Percentiles rank a stretch among this genome's conserved stretches.
Conservation (phyloP, 2,797 vertebrate species). For the Phaenicophaeus curvirostris region DNA sequence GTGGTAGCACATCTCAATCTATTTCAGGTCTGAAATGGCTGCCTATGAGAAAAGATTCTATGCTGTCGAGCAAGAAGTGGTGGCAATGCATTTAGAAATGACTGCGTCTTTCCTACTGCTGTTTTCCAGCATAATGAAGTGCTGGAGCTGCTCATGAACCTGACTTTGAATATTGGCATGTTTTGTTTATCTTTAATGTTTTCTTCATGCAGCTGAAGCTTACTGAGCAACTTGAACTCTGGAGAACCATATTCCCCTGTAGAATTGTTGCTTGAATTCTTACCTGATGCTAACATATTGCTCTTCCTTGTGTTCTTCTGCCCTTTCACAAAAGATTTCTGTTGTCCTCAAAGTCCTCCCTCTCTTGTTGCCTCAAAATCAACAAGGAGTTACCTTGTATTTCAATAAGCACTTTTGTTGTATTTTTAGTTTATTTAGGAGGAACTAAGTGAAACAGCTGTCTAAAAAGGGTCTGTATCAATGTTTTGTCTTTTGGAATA, state of each 20-base stretch:
- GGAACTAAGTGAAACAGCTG: not conserved
- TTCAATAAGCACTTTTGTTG: not conserved
- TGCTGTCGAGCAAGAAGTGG: not conserved
- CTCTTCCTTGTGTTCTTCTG: not conserved
- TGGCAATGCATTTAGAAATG: not conserved
- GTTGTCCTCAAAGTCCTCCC: not conserved
- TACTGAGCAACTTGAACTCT: not conserved
- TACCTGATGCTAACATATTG: not conserved
- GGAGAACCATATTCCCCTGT: not conserved
- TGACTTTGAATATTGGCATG: not conserved
- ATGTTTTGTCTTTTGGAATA: not conserved
- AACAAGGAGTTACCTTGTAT: not conserved
- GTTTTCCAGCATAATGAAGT: not conserved
- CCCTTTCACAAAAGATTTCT: not conserved
- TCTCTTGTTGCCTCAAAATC: not conserved
- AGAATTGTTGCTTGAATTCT: not conserved
- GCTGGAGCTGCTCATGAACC: fast-evolving
- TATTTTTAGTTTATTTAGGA: not conserved
- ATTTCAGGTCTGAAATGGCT: not conserved
- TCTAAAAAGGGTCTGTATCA: not conserved
- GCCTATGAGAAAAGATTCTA: not conserved
- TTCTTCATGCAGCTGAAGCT: not conserved
- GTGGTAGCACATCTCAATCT: not conserved
- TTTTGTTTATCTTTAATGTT: not conserved
- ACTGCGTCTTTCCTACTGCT: not conserved